Percentiles rank a stretch among this genome's conserved stretches.
phyloP scores from a whole-genome alignment of 1,140 invertebrate genomes.

The Drosophila funebris region DNA sequence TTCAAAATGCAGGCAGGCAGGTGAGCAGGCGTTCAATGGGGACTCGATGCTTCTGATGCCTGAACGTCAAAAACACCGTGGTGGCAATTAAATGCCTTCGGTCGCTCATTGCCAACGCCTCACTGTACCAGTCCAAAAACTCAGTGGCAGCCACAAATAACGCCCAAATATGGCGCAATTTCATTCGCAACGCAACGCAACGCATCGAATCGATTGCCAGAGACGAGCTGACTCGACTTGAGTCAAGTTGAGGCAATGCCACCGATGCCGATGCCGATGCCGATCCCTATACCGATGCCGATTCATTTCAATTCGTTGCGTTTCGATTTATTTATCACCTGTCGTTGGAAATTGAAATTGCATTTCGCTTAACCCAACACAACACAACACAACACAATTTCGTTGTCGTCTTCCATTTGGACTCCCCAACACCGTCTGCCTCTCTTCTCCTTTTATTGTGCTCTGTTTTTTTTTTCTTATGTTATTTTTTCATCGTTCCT shows the following conservation, averaged over 20 bases:
- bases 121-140: background rate
- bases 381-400: background rate
- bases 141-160: slow-evolving; percentile 64
- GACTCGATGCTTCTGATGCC: slow-evolving; percentile 45
- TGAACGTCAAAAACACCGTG: slow-evolving; percentile 67
- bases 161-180: slow-evolving; percentile 81
- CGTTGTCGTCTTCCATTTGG: slow-evolving; percentile 3
- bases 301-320: slow-evolving; percentile 74
- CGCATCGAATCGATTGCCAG: slow-evolving; percentile 70
- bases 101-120: slow-evolving; percentile 68
- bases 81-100: slow-evolving; percentile 78
- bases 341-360: slow-evolving; percentile 83
- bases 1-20: slow-evolving; percentile 29
- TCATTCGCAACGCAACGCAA: slow-evolving; percentile 74
- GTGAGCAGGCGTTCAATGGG: no score
- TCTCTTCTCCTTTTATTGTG: slow-evolving; percentile 11
- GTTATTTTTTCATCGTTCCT: background rate
- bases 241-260: slow-evolving; percentile 29
- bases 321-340: slow-evolving; percentile 83
- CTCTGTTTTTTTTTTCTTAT: background rate
- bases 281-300: slow-evolving; percentile 47
- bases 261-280: slow-evolving; percentile 45
- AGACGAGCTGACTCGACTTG: background rate
- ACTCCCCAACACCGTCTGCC: slow-evolving; percentile 16
- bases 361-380: slow-evolving; percentile 54